phyloP scores from a whole-genome alignment of 2,113 vertebrate genomes.

The Acinonyx jubatus region DNA sequence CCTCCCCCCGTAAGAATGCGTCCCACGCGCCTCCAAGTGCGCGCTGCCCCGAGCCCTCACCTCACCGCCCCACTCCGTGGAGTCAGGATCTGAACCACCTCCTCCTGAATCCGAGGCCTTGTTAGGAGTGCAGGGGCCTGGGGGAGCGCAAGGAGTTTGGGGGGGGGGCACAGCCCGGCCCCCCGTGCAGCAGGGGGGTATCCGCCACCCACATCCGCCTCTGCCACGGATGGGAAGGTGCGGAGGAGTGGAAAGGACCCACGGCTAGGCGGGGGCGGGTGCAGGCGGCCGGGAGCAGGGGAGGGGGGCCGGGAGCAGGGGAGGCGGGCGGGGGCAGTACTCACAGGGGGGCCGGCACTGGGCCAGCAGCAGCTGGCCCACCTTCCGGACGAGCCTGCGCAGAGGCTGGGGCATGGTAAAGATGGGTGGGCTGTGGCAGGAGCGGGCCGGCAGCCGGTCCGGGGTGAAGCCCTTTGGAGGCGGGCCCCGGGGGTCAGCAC shows the following conservation, averaged over 20 bases:
- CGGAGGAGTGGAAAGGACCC: not conserved
- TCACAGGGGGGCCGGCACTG: constrained; percentile 44
- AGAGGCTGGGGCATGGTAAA: constrained; percentile 13
- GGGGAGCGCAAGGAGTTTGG: not conserved
- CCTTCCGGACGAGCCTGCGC: constrained; percentile 66
- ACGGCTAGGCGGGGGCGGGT: no score
- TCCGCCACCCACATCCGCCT: not conserved
- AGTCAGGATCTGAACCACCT: not conserved
- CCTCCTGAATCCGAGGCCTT: not conserved
- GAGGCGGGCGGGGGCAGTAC: not conserved
- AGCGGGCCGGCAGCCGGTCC: constrained; percentile 42
- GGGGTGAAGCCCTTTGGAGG: constrained; percentile 80
- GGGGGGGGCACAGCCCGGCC: not conserved
- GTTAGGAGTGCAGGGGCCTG: constrained; percentile 30
- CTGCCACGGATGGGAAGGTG: fast-evolving
- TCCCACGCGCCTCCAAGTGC: fast-evolving
- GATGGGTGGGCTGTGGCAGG: constrained; percentile 72
- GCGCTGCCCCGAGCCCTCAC: not conserved
- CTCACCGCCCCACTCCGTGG: not conserved
- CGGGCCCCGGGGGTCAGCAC: not conserved
- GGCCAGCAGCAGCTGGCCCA: constrained; percentile 52
- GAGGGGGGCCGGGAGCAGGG: not conserved
- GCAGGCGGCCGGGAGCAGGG: not conserved
- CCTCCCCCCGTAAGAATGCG: not conserved
- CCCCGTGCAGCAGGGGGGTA: fast-evolving